Base-by-base conservation (phyloP, 1,140 invertebrate genomes). In the Cyphomyrmex costatus region DNA sequence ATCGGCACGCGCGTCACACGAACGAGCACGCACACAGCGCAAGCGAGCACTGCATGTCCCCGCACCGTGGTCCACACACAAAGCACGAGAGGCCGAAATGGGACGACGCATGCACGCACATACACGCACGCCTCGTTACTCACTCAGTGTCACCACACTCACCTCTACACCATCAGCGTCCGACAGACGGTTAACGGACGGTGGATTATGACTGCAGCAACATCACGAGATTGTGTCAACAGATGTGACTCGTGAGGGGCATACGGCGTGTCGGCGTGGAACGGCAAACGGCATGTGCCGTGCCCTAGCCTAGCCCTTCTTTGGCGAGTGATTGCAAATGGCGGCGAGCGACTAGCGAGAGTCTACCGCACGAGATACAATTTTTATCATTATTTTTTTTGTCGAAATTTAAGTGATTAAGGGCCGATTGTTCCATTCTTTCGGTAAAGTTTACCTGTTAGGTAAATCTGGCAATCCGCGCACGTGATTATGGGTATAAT, bases 191-290 rank as follows among this genome's bases (percentile, higher is more conserved):
- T 46, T 27, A 58, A n/a, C 68, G 56, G 68, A 60, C 14, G 10
- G 68, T 24, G 14, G 27, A 5, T 33, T 49, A 24, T 27, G 21
- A 42, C 36, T 8, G 10, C 36, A 4, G 16, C 7, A 66, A 27
- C 77, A 79, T 79, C 46, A 30, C 76, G 74, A 49, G 42, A 58
- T 14, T 33, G 53, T 14, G 30, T 30, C 21, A 24, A 73, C 19
- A 33, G 8, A 33, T 30, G 82, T 78, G 84, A 78, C 85, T 90
- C 84, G 88, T 76, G 76, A 86, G 42, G 60, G 63, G 51, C 85
- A 76, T 63, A 58, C 78, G 63, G 77, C 77, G 46, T 80, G 56
- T n/a, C 63, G 61, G 63, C 78, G 78, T 80, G 78, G 49, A 7
- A 80, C 63, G 61, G 78, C 78, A 51, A 5, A 42, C 8, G 61